These are phyloP conservation scores for Tetranychus piercei DNA, from an alignment of 2,888 invertebrate genomes.

Conservation along the genomic window DNA sequence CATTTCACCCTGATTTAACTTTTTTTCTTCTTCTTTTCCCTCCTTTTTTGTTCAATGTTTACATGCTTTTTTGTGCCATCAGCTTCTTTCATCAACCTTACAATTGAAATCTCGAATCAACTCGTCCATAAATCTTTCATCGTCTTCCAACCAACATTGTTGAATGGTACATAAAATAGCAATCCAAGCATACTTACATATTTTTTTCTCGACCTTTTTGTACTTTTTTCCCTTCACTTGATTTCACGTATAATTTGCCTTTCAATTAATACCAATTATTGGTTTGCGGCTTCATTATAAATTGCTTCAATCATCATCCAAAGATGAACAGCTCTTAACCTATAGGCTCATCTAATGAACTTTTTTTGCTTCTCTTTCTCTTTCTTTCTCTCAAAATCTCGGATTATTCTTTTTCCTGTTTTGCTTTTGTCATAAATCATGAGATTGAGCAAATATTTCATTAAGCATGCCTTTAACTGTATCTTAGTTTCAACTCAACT, in stretches of 20 bases:
- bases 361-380: neutral
- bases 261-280: too few species aligned
- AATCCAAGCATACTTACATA: too few species aligned
- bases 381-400: slow-evolving; percentile 8
- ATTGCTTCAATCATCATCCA: too few species aligned
- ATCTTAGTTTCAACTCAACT: neutral
- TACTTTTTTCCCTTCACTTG: too few species aligned
- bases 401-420: neutral
- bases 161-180: too few species aligned
- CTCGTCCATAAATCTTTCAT: too few species aligned
- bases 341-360: neutral
- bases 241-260: too few species aligned
- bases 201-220: too few species aligned
- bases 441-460: neutral
- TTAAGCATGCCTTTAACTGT: neutral
- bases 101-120: too few species aligned
- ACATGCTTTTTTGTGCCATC: neutral
- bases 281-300: too few species aligned
- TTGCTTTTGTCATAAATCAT: neutral
- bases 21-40: slow-evolving; percentile 2
- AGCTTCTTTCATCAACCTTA: neutral
- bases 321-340: too few species aligned
- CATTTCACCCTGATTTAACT: neutral
- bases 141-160: too few species aligned
- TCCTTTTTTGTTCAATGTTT: neutral